Base-by-base conservation (phyloP, 2,888 invertebrate genomes). In the Penaeus monodon region DNA sequence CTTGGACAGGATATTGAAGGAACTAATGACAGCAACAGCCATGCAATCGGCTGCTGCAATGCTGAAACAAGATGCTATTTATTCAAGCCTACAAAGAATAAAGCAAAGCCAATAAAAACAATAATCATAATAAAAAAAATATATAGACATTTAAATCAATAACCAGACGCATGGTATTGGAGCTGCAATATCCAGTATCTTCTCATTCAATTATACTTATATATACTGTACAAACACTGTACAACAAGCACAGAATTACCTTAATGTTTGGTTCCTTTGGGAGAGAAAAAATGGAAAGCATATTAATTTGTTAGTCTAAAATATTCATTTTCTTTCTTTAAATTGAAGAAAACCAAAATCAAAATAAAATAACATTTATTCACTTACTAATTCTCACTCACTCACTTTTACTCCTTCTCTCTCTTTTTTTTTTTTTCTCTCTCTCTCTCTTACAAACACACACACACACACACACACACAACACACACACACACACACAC, bases 241-340 rank as follows among this genome's bases (percentile, higher is more conserved):
- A 77, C 24, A 57, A 77, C 65, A 57, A 80, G n/a, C 33, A 33
- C 22, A n/a, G n/a, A 64, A 38, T 86, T 86, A 86, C 86, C 86
- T 86, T 86, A 68, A 86, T 77, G 63, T 49, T 81, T 81, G 86
- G 86, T n/a, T 86, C 86, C 86, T 86, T 33, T 77, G 33, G 70
- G 77, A 68, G 81, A 44, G 79, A 73, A 78, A 80, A 65, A 66
- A 57, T 57, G 78, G 44, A 27, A 68, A 66, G 49, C 4, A 49
- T 63, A 57, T 83, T 76, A 82, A 73, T 70, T 29, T 49, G n/a
- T 38, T 44, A 57, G 57, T 17, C 57, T 57, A 57, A 57, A 57
- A 57, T 57, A 57, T 57, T 57, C 3, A 17, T 4, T 38, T 38
- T 38, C 1, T 57, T 57, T 57, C 14, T 57, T 57, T 57, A 1